phyloP scores from a whole-genome alignment of 1,140 invertebrate genomes.

The Sesamia nonagrioides region DNA sequence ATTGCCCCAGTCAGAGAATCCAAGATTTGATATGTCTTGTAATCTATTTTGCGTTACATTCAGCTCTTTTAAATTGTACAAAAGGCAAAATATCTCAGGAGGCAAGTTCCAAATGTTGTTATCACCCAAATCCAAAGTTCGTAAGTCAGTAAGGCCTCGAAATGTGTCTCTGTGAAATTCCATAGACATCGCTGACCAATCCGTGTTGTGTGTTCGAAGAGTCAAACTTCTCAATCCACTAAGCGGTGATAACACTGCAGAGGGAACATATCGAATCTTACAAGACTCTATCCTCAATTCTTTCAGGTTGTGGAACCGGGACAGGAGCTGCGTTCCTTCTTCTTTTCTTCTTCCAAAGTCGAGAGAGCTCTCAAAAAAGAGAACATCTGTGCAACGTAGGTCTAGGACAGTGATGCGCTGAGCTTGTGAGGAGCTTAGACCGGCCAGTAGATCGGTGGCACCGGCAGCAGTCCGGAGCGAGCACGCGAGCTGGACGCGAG shows the following conservation, averaged over 20 bases:
- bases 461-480: constrained; percentile 91
- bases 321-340: constrained; percentile 90
- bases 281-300: constrained; percentile 93
- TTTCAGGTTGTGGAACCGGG: constrained; percentile 91
- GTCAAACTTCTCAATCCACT: constrained; percentile 90
- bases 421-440: constrained; percentile 90
- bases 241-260: constrained; percentile 90
- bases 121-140: constrained; percentile 92
- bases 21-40: constrained; percentile 92
- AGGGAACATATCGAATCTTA: constrained; percentile 92
- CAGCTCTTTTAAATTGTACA: constrained; percentile 90
- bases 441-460: constrained; percentile 90
- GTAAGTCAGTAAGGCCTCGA: constrained; percentile 90
- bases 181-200: constrained; percentile 94
- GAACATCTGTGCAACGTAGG: constrained; percentile 93
- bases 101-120: constrained; percentile 95
- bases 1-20: constrained; percentile 91
- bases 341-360: constrained; percentile 88
- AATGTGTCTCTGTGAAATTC: constrained; percentile 92
- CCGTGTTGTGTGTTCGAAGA: constrained; percentile 93
- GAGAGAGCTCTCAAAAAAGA: constrained; percentile 93
- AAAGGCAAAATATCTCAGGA: constrained; percentile 91
- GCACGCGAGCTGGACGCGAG: constrained; percentile 90
- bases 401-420: constrained; percentile 91
- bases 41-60: constrained; percentile 93